Conservation (phyloP, 92 coral and sea anemone genomes). For the Actinernus sp. region DNA sequence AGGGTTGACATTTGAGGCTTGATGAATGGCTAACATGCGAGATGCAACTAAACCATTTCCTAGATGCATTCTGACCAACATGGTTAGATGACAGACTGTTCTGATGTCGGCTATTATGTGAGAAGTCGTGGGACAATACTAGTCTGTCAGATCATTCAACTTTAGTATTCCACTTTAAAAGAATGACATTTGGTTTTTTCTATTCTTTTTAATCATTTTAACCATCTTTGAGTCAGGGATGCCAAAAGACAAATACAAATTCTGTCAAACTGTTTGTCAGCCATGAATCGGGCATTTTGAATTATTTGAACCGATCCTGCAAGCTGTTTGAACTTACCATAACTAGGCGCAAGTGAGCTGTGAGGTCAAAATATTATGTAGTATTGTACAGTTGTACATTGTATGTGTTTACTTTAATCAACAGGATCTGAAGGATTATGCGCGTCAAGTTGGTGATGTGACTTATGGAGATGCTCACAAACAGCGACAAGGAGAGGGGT, state of each 20-base stretch:
- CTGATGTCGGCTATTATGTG: conserved; percentile 14
- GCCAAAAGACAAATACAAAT: no score
- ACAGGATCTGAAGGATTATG: conserved; percentile 98
- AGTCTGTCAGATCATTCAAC: neutral
- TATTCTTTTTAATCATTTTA: no score
- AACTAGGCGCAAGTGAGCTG: no score
- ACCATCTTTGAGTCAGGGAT: no score
- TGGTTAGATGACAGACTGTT: conserved; percentile 17
- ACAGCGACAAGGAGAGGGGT: conserved; percentile 97
- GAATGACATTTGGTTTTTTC: no score
- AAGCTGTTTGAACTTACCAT: no score
- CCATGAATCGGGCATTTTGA: no score
- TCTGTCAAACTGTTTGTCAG: no score
- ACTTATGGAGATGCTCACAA: conserved; percentile 99
- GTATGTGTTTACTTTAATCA: no score
- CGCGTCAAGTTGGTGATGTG: conserved; percentile 97
- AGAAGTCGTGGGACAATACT: conserved; percentile 1
- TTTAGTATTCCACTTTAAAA: neutral
- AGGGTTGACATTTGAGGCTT: conserved; percentile 27
- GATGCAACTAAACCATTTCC: conserved; percentile 30
- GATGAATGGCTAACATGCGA: conserved; percentile 4
- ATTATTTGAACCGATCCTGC: no score
- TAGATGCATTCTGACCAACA: conserved; percentile 27
- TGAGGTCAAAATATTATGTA: no score
- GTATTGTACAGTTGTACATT: no score